Base-by-base conservation (phyloP, 2,888 invertebrate genomes). In the Macrostomum cliftonense region DNA sequence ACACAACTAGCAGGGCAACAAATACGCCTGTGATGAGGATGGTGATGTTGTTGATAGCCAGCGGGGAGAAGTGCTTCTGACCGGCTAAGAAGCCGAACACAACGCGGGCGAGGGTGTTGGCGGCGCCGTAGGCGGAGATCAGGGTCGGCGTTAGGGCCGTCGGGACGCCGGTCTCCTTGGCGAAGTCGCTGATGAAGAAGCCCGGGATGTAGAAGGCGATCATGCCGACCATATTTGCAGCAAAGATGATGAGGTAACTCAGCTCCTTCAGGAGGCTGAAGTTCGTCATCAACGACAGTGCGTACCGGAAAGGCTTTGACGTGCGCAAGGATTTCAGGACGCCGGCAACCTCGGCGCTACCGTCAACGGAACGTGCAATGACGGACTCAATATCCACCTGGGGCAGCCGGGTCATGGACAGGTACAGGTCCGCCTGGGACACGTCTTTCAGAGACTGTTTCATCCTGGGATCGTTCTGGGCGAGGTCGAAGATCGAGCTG, bases 401-500 rank as follows among this genome's bases (percentile, higher is more conserved):
- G 21, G 46, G 46, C 16, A 46, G 36, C 2, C 46, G 46, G 13
- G 46, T 46, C 46, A 46, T 46, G 7, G 46, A 46, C 46, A 46
- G 17, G 20, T 17, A 28, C n/a, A 39, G 38, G 37, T 17, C n/a
- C 16, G 14, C 28, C n/a, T n/a, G 28, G 9, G 16, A 28, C 28
- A 28, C 28, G 28, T 28, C 28, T 9, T 28, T 40, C 16, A 16
- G 17, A 2, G 16, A 17, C 40, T 9, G 17, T 9, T 17, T 17
- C 20, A 17, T 40, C 20, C 16, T 17, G 17, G 17, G 16, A 17
- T 17, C 16, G 16, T 17, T 40, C 16, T 63, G 61, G 1, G 61
- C 86, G 59, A 95, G 76, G 72, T 93, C 85, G 53, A 82, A 77
- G 20, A 95, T 83, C 43, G 89, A 89, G 36, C 95, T 91, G 2